Conservation (phyloP, 2,797 vertebrate species). For the Enteromius thamalakanensis region DNA sequence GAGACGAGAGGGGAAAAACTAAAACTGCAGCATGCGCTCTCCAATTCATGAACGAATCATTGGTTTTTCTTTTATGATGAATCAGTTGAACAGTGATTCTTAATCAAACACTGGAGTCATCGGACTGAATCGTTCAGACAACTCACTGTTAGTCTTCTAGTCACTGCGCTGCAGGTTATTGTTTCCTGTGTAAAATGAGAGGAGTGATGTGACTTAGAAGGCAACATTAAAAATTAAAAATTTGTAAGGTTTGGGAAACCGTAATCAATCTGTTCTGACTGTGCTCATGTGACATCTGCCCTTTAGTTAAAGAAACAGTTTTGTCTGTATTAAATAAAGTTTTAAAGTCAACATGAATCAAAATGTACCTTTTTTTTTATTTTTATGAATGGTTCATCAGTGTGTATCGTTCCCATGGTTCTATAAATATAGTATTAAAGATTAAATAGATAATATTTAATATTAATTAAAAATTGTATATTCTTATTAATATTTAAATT, state of each 20-base stretch:
- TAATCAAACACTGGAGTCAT: neutral
- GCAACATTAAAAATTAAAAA: neutral
- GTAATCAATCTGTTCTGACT: neutral
- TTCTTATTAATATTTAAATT: neutral
- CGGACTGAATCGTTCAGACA: neutral
- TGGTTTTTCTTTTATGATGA: too few species aligned
- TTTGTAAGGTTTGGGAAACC: neutral
- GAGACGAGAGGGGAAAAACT: slow-evolving; percentile 6
- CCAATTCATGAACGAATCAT: neutral
- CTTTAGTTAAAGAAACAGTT: neutral
- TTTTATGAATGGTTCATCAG: neutral
- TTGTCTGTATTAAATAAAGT: neutral
- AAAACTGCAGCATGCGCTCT: neutral
- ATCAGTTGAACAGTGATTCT: neutral
- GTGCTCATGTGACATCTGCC: neutral
- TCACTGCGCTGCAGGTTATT: neutral
- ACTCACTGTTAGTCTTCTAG: neutral
- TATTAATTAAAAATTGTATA: neutral
- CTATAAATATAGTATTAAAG: neutral
- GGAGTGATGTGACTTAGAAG: neutral
- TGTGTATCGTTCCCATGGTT: neutral
- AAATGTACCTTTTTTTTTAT: neutral
- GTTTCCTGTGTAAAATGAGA: neutral
- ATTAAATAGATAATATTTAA: neutral
- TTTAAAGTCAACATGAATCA: neutral